A percentile compares a stretch with the other conserved stretches of the same genome.
Conservation (phyloP, 1,140 invertebrate species). For the Vollenhovia emeryi region DNA sequence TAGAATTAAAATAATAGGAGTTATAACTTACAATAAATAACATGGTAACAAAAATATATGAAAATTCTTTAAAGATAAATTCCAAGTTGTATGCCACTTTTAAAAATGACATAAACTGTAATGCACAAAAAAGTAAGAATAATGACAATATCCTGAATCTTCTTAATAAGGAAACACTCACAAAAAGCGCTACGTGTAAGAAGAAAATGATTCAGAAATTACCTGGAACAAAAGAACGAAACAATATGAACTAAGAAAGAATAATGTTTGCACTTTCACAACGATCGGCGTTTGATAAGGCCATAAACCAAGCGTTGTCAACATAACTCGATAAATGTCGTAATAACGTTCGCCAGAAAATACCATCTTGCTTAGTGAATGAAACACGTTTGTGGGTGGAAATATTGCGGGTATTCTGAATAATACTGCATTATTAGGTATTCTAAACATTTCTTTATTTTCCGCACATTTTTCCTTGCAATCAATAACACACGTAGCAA, state of each 20-base stretch:
- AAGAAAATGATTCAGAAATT: not conserved
- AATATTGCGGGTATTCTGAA: not conserved
- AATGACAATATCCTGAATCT: not conserved
- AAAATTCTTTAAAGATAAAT: not conserved
- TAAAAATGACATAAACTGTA: constrained; percentile 10
- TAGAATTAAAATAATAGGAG: constrained; percentile 25
- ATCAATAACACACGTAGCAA: not conserved
- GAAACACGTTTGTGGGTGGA: not conserved
- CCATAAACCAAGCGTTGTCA: constrained; percentile 40
- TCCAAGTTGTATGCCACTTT: not conserved
- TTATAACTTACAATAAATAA: constrained; percentile 12
- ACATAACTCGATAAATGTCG: not conserved
- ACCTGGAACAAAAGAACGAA: constrained; percentile 6
- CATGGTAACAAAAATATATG: not conserved
- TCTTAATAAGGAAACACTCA: not conserved
- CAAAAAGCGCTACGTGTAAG: not conserved
- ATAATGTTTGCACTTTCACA: not conserved
- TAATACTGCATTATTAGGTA: not conserved
- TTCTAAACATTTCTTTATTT: not conserved
- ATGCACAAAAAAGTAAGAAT: not conserved
- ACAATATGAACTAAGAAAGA: not conserved
- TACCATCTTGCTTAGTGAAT: not conserved
- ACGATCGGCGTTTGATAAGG: constrained; percentile 19
- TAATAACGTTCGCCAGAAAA: constrained; percentile 33
- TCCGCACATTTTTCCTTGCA: not conserved